phyloP scores from a whole-genome alignment of 2,888 invertebrate species.

The Petrolisthes manimaculis region DNA sequence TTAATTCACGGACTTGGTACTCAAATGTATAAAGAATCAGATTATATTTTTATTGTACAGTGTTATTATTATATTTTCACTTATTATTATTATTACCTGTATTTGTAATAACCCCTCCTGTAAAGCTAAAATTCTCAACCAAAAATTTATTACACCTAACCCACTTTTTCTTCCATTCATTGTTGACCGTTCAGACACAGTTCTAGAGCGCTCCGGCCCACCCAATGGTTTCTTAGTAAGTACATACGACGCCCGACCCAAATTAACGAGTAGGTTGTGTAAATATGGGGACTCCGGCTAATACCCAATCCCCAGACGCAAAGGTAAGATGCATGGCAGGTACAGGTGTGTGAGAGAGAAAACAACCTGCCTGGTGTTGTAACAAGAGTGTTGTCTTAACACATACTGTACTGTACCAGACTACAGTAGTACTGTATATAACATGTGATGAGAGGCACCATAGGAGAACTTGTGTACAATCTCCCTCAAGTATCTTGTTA shows the following conservation, averaged over 20 bases:
- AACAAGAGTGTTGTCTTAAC: background rate
- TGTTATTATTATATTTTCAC: too few relatives aligned
- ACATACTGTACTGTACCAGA: background rate
- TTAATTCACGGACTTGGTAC: too few relatives aligned
- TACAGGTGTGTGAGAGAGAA: background rate
- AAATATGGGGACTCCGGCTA: conserved; percentile 42
- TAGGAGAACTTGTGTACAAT: too few relatives aligned
- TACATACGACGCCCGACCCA: conserved; percentile 7
- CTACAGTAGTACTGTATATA: too few relatives aligned
- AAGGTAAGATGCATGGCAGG: conserved; percentile 34
- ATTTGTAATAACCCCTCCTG: too few relatives aligned
- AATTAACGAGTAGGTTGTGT: conserved; percentile 23
- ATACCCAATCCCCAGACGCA: conserved; percentile 3
- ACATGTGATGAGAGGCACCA: too few relatives aligned
- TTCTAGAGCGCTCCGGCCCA: conserved; percentile 25
- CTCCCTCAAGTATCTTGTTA: too few relatives aligned
- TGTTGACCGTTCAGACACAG: conserved; percentile 39
- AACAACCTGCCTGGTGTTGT: background rate
- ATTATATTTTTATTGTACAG: too few relatives aligned
- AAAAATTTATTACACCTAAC: conserved; percentile 12
- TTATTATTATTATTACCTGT: too few relatives aligned
- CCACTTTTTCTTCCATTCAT: conserved; percentile 29
- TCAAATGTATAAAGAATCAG: too few relatives aligned
- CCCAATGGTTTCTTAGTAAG: conserved; percentile 41
- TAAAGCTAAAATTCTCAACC: too few relatives aligned